Evolutionary conservation across 2,888 invertebrate genomes (phyloP).

Genomic region (Terebella lapidaria): DNA sequence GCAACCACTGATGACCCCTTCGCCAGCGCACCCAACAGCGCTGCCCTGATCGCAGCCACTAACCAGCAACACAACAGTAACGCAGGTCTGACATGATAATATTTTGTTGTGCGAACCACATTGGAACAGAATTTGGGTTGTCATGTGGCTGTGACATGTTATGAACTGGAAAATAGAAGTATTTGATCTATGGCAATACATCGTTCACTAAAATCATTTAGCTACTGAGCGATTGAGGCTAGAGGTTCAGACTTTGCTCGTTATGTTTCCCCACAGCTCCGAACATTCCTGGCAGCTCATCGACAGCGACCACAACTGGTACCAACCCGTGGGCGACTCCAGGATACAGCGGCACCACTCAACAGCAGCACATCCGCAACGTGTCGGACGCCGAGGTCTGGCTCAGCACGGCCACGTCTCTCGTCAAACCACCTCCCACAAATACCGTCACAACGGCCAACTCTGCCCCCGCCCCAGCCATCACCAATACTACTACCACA

Average conservation of each 20-base stretch:
- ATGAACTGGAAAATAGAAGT: too few relatives aligned
- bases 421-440: not conserved
- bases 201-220: too few relatives aligned
- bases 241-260: too few relatives aligned
- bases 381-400: constrained; percentile 23
- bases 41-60: not conserved
- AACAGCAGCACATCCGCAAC: constrained; percentile 11
- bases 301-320: not conserved
- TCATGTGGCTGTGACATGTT: too few relatives aligned
- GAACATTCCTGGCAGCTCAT: not conserved
- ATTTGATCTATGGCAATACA: too few relatives aligned
- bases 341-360: not conserved
- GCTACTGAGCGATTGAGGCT: too few relatives aligned
- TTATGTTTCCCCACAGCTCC: too few relatives aligned
- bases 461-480: constrained; percentile 3
- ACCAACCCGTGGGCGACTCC: constrained; percentile 25
- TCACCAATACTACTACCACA: constrained; percentile 6
- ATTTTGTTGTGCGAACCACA: too few relatives aligned
- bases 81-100: too few relatives aligned
- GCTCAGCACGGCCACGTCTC: constrained; percentile 26
- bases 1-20: constrained; percentile 44
- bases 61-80: not conserved
- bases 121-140: too few relatives aligned
- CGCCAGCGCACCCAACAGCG: constrained; percentile 13
- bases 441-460: not conserved